Evolutionary conservation across 2,797 vertebrate genomes (phyloP).

Genomic region (Tapera naevia): DNA sequence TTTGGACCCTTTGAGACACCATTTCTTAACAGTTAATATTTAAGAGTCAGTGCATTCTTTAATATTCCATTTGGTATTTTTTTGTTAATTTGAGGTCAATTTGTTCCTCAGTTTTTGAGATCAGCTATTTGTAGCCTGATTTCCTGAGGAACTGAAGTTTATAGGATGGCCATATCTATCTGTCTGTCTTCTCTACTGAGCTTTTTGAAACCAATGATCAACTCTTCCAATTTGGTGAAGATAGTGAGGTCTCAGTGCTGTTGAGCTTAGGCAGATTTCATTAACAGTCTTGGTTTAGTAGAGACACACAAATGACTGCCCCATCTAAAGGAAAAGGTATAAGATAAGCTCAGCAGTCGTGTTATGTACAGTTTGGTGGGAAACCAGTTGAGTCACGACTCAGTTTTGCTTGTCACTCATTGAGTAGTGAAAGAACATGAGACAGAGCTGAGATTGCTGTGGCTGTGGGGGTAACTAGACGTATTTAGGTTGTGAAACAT

Average conservation of each 20-base stretch:
- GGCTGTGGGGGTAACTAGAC: background rate
- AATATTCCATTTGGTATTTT: conserved; percentile 52
- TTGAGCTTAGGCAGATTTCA: background rate
- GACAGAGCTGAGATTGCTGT: background rate
- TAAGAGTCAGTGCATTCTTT: background rate
- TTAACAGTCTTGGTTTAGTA: background rate
- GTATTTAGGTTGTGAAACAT: background rate
- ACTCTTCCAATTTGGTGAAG: background rate
- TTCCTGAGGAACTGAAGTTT: conserved; percentile 61
- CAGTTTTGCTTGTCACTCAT: background rate
- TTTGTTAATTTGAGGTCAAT: conserved; percentile 54
- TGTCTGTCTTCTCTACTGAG: conserved; percentile 33
- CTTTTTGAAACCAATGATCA: conserved; percentile 2
- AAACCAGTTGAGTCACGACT: background rate
- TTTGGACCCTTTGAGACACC: background rate
- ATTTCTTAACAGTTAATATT: background rate
- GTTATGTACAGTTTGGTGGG: background rate
- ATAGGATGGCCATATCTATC: conserved; percentile 26
- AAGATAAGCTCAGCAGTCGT: background rate
- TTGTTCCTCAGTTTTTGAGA: conserved; percentile 22
- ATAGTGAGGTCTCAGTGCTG: background rate
- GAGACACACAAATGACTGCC: background rate
- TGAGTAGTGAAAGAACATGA: background rate
- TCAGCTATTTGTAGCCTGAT: conserved; percentile 48
- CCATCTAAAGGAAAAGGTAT: background rate